These are phyloP conservation scores for Opisthograptis luteolata DNA, from an alignment of 2,888 invertebrate species.

Conservation along the genomic window DNA sequence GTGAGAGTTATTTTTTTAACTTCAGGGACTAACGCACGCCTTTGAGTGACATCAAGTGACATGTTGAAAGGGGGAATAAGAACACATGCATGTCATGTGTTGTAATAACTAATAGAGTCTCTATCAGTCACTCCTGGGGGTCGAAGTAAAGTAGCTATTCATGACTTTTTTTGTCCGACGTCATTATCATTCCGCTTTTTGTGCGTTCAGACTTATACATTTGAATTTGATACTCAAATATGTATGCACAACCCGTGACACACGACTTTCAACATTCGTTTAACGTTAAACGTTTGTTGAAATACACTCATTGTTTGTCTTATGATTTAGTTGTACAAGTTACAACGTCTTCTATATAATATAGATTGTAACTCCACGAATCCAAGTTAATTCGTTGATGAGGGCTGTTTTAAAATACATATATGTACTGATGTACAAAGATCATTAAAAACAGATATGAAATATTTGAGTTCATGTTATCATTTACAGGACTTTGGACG, in stretches of 20 bases:
- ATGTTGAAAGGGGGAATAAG: conserved; percentile 28
- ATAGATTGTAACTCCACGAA: too few species aligned
- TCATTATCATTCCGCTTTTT: conserved; percentile 22
- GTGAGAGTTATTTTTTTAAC: conserved; percentile 15
- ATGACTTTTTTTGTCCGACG: conserved; percentile 9
- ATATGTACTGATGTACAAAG: too few species aligned
- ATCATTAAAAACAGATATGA: conserved; percentile 3
- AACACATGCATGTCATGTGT: conserved; percentile 40
- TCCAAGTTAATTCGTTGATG: too few species aligned
- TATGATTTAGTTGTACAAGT: background rate
- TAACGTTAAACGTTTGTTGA: conserved; percentile 8
- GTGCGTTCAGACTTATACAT: conserved; percentile 26
- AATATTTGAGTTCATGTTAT: conserved; percentile 21
- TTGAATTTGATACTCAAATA: conserved; percentile 15
- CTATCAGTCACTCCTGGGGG: conserved; percentile 35
- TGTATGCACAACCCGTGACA: too few species aligned
- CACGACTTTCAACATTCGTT: conserved; percentile 1
- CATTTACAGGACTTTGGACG: conserved; percentile 37
- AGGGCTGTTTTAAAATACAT: too few species aligned
- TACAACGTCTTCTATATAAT: too few species aligned
- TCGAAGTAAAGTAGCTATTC: conserved; percentile 14
- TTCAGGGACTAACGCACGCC: conserved; percentile 23
- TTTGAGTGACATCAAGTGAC: conserved; percentile 38
- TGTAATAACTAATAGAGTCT: conserved; percentile 31
- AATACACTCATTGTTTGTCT: conserved; percentile 10